These are phyloP conservation scores for Montipora capitata DNA, from an alignment of 92 coral and sea anemone species.

Conservation along the genomic window DNA sequence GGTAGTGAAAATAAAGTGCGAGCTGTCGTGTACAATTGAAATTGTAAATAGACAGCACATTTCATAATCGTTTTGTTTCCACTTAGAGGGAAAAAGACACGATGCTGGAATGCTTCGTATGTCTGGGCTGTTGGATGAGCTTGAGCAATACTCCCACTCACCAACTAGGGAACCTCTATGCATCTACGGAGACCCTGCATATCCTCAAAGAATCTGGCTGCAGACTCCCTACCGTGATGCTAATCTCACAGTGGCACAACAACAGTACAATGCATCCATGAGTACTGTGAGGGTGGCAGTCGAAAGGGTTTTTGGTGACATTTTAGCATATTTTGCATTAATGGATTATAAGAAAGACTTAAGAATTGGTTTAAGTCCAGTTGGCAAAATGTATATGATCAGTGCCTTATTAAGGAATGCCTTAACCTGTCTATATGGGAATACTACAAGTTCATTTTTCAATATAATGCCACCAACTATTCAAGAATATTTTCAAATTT, in stretches of 20 bases:
- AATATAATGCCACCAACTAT: not conserved
- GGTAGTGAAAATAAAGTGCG: too few relatives aligned
- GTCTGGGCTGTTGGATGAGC: slow-evolving; percentile 5
- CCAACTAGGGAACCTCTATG: too few relatives aligned
- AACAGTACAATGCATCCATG: not conserved
- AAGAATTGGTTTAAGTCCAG: not conserved
- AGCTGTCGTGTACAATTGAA: not conserved
- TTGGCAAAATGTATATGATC: not conserved
- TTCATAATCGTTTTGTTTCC: not conserved
- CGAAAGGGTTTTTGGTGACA: not conserved
- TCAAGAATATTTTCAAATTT: not conserved
- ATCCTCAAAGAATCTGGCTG: not conserved
- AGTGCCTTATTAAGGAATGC: slow-evolving; percentile 4
- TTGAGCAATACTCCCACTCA: not conserved
- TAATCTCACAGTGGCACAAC: not conserved
- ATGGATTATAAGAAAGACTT: not conserved
- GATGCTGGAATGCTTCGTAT: not conserved
- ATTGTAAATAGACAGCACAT: not conserved
- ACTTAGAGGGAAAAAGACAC: not conserved
- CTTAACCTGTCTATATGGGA: slow-evolving; percentile 1
- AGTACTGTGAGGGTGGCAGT: not conserved
- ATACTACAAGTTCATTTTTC: not conserved
- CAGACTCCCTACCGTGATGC: not conserved
- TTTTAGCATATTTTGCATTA: not conserved
- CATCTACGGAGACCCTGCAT: not conserved